Evolutionary conservation across 2,888 invertebrate genomes (phyloP).

Genomic region (Drosophila trichaetosa): DNA sequence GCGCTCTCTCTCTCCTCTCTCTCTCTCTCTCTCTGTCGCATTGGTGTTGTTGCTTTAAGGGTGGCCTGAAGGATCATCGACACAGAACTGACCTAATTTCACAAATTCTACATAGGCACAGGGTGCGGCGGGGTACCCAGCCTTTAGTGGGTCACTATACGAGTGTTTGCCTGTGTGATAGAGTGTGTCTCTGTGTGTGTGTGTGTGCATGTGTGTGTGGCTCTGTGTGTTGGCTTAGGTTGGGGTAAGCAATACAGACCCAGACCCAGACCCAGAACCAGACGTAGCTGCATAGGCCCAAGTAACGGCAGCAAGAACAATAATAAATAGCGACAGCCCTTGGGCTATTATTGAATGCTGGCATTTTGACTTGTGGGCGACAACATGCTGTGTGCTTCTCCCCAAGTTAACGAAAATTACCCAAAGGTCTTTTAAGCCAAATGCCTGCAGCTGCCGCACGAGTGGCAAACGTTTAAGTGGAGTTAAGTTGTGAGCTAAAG

Average conservation of each 20-base stretch:
- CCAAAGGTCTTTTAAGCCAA: conserved; percentile 34
- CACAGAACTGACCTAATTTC: conserved; percentile 85
- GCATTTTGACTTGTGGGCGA: conserved; percentile 55
- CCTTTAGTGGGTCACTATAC: conserved; percentile 71
- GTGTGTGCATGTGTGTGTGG: conserved; percentile 16
- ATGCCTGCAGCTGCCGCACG: conserved; percentile 9
- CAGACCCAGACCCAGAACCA: conserved; percentile 38
- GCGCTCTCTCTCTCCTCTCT: conserved; percentile 35
- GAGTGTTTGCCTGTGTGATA: conserved; percentile 11
- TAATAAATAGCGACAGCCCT: conserved; percentile 57
- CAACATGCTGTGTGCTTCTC: conserved; percentile 17
- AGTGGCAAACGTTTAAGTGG: conserved; percentile 1
- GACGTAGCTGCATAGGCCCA: conserved; percentile 42
- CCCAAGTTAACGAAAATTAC: conserved; percentile 29
- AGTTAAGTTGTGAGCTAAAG: not conserved
- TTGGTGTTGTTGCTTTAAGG: conserved; percentile 54
- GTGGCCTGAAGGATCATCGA: conserved; percentile 84
- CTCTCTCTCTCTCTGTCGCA: conserved; percentile 9
- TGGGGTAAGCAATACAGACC: conserved; percentile 19
- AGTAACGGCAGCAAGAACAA: conserved; percentile 45
- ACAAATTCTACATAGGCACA: conserved; percentile 82
- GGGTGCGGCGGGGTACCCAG: conserved; percentile 47
- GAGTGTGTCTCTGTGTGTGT: not conserved
- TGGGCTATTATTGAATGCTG: conserved; percentile 52
- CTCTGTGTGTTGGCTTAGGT: conserved; percentile 20